A percentile compares a stretch with the other conserved stretches of the same genome.
Conservation (phyloP, 1,140 invertebrate species). For the Lamellibrachia luymesi region DNA sequence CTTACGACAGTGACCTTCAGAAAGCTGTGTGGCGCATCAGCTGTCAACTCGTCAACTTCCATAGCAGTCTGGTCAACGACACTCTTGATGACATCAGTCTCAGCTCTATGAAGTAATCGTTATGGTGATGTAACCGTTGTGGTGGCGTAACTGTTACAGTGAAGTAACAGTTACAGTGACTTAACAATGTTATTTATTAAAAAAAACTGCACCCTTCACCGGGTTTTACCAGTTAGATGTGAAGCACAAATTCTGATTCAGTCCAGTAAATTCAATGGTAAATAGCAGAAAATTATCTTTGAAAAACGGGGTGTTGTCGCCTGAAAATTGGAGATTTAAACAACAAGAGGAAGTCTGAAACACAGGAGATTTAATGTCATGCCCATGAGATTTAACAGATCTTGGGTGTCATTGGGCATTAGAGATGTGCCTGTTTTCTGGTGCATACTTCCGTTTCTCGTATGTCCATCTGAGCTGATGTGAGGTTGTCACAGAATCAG, state of each 20-base stretch:
- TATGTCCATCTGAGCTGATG: neutral
- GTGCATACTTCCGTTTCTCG: neutral
- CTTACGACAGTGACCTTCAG: conserved; percentile 69
- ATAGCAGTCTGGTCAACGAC: neutral
- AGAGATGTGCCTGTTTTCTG: neutral
- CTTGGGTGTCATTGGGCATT: neutral
- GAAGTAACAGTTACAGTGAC: too few relatives aligned
- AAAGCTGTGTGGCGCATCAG: conserved; percentile 81
- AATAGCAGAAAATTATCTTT: too few relatives aligned
- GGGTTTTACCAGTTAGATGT: neutral
- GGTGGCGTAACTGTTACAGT: too few relatives aligned
- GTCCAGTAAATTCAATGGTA: too few relatives aligned
- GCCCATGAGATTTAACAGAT: neutral
- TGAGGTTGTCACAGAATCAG: neutral
- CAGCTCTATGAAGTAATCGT: neutral
- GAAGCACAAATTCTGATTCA: too few relatives aligned
- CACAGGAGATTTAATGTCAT: neutral
- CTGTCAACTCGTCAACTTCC: conserved; percentile 22
- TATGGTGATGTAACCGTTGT: too few relatives aligned
- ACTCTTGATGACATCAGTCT: conserved; percentile 29
- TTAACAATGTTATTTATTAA: too few relatives aligned
- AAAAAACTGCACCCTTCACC: neutral
- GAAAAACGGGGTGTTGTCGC: too few relatives aligned
- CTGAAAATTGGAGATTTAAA: too few relatives aligned
- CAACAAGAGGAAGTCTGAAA: too few relatives aligned